Conservation (phyloP, 2,797 vertebrate genomes). For the Malacoraja senta region DNA sequence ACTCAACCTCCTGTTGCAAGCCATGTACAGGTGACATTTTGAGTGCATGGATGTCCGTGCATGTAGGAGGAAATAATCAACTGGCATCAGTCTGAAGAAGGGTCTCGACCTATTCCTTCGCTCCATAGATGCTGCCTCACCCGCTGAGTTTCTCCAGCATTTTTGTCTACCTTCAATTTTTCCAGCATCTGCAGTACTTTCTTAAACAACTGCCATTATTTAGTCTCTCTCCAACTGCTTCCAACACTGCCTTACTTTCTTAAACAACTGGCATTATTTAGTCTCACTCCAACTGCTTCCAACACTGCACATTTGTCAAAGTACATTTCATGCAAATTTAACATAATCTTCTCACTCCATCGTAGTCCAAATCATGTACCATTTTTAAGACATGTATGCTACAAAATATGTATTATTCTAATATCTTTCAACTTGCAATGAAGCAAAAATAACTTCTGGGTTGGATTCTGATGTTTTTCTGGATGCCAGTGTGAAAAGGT, state of each 20-base stretch:
- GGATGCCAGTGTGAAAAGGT: background rate
- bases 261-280: background rate
- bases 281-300: no score
- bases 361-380: background rate
- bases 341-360: background rate
- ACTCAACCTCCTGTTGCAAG: no score
- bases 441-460: background rate
- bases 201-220: no score
- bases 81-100: background rate
- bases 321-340: background rate
- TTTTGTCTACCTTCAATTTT: no score
- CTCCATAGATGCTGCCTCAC: no score
- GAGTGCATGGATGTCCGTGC: background rate
- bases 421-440: background rate
- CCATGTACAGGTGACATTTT: background rate
- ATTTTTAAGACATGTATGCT: background rate
- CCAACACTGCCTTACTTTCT: no score
- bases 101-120: no score
- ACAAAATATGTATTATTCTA: background rate
- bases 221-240: no score
- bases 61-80: background rate
- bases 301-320: background rate
- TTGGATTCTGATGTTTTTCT: background rate
- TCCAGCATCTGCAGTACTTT: no score
- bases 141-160: no score